Conservation (phyloP, 2,113 vertebrate species). For the Albula glossodonta region DNA sequence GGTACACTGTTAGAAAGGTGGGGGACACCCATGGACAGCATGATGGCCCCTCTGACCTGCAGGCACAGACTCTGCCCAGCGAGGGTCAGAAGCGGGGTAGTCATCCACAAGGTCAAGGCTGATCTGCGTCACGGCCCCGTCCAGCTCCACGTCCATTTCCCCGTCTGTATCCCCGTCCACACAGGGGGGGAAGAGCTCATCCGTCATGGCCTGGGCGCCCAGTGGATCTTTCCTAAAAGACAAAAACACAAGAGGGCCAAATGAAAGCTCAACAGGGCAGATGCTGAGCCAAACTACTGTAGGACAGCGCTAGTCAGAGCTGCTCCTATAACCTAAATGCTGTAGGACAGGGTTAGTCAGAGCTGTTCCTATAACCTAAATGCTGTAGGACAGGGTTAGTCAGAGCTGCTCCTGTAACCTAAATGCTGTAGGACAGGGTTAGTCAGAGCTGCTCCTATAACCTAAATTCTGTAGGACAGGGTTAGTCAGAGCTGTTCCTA, state of each 20-base stretch:
- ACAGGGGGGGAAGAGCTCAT: conserved; percentile 77
- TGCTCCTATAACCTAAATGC: too few species aligned
- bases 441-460: too few species aligned
- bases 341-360: not conserved
- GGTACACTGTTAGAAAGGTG: not conserved
- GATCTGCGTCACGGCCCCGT: conserved; percentile 81
- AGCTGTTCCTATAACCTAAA: not conserved
- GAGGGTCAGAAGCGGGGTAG: conserved; percentile 92
- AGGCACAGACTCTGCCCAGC: conserved; percentile 95
- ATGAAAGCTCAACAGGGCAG: not conserved
- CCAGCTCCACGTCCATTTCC: conserved; percentile 75
- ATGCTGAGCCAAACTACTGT: not conserved
- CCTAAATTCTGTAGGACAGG: too few species aligned
- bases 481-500: too few species aligned
- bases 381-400: too few species aligned
- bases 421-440: too few species aligned
- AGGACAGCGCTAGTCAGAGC: too few species aligned
- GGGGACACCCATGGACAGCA: not conserved
- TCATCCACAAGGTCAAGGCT: conserved; percentile 91
- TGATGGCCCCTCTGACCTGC: conserved; percentile 72
- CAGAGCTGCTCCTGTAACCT: too few species aligned
- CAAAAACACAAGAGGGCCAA: not conserved
- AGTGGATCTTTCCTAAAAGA: conserved; percentile 80
- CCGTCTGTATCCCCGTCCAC: conserved; percentile 54
- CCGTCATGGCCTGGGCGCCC: conserved; percentile 79